phyloP scores from a whole-genome alignment of 2,888 invertebrate species.

The Conops quadrifasciatus region DNA sequence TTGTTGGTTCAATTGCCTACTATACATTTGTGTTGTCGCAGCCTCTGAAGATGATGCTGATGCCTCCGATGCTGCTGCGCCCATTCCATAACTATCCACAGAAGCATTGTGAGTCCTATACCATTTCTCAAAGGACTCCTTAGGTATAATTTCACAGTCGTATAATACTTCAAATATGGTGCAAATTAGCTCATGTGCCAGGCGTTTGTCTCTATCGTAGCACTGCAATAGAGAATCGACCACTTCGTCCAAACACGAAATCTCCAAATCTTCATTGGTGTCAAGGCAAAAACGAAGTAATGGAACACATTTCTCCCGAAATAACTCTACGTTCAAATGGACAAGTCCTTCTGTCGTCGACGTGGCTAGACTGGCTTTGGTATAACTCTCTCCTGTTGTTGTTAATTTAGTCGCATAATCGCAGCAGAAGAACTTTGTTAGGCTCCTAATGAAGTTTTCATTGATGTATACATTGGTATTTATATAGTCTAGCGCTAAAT shows the following conservation, averaged over 20 bases:
- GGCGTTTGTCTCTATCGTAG: slow-evolving; percentile 48
- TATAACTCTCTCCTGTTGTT: not conserved
- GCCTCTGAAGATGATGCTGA: slow-evolving; percentile 44
- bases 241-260: slow-evolving; percentile 57
- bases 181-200: slow-evolving; percentile 54
- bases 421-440: slow-evolving; percentile 61
- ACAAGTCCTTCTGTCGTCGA: slow-evolving; percentile 31
- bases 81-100: not conserved
- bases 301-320: slow-evolving; percentile 55
- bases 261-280: slow-evolving; percentile 54
- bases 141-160: slow-evolving; percentile 58
- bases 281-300: slow-evolving; percentile 57
- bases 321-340: slow-evolving; percentile 47
- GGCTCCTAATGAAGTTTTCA: slow-evolving; percentile 54
- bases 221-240: slow-evolving; percentile 51
- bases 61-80: not conserved
- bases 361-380: not conserved
- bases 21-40: slow-evolving; percentile 38
- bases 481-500: slow-evolving; percentile 61
- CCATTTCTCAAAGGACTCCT: slow-evolving; percentile 61
- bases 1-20: not conserved
- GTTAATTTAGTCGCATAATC: slow-evolving; percentile 56
- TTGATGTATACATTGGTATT: slow-evolving; percentile 61
- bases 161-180: slow-evolving; percentile 54
- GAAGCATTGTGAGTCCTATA: slow-evolving; percentile 38